These are phyloP conservation scores for Cerastis leucographa DNA, from an alignment of 2,888 invertebrate species.

Conservation along the genomic window DNA sequence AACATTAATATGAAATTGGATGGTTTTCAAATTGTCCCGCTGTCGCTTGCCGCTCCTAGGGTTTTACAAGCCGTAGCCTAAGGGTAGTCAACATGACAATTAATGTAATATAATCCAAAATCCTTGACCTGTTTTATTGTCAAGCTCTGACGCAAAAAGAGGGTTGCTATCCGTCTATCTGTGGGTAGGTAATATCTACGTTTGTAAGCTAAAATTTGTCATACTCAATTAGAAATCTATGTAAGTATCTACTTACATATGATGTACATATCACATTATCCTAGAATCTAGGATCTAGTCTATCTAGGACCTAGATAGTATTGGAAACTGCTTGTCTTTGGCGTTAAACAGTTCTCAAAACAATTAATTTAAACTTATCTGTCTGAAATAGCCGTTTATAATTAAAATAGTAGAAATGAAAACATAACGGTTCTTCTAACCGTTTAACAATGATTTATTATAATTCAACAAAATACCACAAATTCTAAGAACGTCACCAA, in stretches of 20 bases:
- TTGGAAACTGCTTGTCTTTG: background rate
- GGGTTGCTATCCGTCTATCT: background rate
- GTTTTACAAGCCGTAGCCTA: constrained; percentile 1
- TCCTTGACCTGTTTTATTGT: constrained; percentile 35
- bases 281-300: no score
- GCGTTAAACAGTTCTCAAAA: background rate
- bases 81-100: constrained; percentile 3
- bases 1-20: background rate
- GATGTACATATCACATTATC: background rate
- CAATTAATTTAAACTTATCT: no score
- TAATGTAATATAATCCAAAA: constrained; percentile 26
- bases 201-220: background rate
- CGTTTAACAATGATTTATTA: constrained; percentile 13
- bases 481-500: constrained; percentile 37
- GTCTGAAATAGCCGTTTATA: background rate
- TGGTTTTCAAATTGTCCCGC: background rate
- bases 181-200: background rate
- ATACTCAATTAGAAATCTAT: background rate
- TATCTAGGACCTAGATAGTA: no score
- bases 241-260: background rate
- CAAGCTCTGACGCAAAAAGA: constrained; percentile 2
- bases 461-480: constrained; percentile 24
- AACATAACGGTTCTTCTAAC: constrained; percentile 24
- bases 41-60: background rate
- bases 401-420: background rate